A percentile compares a stretch with the other conserved stretches of the same genome.
Conservation (phyloP, 2,888 invertebrate genomes). For the Endomychus coccineus region DNA sequence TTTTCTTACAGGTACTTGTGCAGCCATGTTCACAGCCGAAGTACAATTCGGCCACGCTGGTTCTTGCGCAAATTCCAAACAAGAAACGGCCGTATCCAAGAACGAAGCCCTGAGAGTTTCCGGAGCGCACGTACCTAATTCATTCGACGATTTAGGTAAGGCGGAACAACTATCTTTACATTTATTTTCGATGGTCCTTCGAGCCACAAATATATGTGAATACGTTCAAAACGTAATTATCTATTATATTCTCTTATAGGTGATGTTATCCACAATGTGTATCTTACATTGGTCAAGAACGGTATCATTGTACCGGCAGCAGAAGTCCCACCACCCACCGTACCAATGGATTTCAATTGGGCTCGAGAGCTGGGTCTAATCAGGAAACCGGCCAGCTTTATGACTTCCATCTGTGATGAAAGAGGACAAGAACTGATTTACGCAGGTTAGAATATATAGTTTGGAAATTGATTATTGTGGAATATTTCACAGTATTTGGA, state of each 20-base stretch:
- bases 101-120: constrained; percentile 74
- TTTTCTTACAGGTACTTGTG: constrained; percentile 36
- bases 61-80: constrained; percentile 83
- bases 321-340: constrained; percentile 95
- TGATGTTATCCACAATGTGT: constrained; percentile 69
- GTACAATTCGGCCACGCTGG: constrained; percentile 99
- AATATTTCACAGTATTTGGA: too few species aligned
- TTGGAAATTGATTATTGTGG: too few species aligned
- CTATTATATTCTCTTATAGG: constrained; percentile 50
- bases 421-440: constrained; percentile 94
- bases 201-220: background rate
- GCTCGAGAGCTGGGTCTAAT: constrained; percentile 96
- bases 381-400: constrained; percentile 97
- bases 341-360: constrained; percentile 99
- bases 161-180: background rate
- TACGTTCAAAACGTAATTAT: background rate
- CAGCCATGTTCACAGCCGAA: constrained; percentile 75
- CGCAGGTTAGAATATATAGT: constrained; percentile 83
- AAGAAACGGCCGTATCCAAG: constrained; percentile 89
- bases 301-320: constrained; percentile 81
- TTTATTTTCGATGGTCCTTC: background rate
- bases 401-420: constrained; percentile 99
- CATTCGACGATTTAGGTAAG: constrained; percentile 68
- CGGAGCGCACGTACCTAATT: constrained; percentile 86
- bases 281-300: constrained; percentile 65